These are phyloP conservation scores for Lasius platythorax DNA, from an alignment of 2,888 invertebrate genomes.

Conservation along the genomic window DNA sequence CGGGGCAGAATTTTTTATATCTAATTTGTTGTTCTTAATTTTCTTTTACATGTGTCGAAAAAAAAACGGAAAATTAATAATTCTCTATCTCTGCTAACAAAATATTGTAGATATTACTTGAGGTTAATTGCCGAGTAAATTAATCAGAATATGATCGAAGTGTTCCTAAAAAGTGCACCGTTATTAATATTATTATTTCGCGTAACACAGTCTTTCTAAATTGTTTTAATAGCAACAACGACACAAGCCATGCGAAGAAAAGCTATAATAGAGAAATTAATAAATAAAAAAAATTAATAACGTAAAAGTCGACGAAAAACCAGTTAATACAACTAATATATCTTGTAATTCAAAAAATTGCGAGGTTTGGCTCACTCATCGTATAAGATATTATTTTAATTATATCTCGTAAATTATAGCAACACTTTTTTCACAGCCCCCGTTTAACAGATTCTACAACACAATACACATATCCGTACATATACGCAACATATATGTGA, in stretches of 20 bases:
- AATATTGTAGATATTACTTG: neutral
- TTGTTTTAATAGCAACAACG: neutral
- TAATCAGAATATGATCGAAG: neutral
- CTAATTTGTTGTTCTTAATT: neutral
- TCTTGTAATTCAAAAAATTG: neutral
- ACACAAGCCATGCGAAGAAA: neutral
- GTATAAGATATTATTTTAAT: neutral
- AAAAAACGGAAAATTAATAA: neutral
- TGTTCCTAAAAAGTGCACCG: neutral
- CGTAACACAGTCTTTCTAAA: neutral
- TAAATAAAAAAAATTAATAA: neutral
- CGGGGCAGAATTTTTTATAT: neutral
- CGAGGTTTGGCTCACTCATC: neutral
- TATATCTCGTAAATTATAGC: neutral
- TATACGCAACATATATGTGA: neutral
- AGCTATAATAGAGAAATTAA: neutral
- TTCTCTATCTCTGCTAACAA: neutral
- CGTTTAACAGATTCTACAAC: neutral
- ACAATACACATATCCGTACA: no score
- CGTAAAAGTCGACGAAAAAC: neutral
- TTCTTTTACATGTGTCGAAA: neutral
- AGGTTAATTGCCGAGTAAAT: neutral
- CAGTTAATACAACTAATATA: neutral
- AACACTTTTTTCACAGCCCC: neutral
- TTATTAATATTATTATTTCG: neutral